phyloP scores from a whole-genome alignment of 2,113 vertebrate genomes.

The Lophotis ruficrista region DNA sequence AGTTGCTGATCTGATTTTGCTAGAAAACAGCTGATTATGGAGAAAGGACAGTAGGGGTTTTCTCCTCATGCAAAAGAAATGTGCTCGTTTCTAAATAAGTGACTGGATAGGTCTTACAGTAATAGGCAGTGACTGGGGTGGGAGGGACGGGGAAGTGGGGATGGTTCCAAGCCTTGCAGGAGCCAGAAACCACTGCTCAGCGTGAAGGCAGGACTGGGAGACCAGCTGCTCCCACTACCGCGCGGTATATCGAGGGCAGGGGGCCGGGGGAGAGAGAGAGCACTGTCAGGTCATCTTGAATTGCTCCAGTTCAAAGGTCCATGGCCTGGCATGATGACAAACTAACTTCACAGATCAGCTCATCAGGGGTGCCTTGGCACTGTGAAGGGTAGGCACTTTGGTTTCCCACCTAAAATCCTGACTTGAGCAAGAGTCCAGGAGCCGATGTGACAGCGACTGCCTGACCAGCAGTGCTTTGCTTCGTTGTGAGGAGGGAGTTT shows the following conservation, averaged over 20 bases:
- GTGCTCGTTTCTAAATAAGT: not conserved
- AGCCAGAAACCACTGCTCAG: not conserved
- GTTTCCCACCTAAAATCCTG: not conserved
- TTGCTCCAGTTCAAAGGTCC: not conserved
- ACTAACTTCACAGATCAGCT: not conserved
- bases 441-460: rapidly evolving
- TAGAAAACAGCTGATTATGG: not conserved
- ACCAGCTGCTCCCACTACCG: not conserved
- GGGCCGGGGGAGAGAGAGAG: no score
- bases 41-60: not conserved
- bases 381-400: not conserved
- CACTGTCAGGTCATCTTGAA: rapidly evolving
- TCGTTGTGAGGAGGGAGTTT: not conserved
- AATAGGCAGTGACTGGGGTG: not conserved
- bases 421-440: not conserved
- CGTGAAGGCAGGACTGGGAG: not conserved
- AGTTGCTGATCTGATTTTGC: not conserved
- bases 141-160: not conserved
- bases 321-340: not conserved
- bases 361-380: not conserved
- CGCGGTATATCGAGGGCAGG: no score
- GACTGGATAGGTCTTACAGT: not conserved
- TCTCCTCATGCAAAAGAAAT: not conserved
- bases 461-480: not conserved
- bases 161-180: not conserved